These are phyloP conservation scores for Drosophila maculinotata DNA, from an alignment of 2,888 invertebrate genomes.

Conservation along the genomic window DNA sequence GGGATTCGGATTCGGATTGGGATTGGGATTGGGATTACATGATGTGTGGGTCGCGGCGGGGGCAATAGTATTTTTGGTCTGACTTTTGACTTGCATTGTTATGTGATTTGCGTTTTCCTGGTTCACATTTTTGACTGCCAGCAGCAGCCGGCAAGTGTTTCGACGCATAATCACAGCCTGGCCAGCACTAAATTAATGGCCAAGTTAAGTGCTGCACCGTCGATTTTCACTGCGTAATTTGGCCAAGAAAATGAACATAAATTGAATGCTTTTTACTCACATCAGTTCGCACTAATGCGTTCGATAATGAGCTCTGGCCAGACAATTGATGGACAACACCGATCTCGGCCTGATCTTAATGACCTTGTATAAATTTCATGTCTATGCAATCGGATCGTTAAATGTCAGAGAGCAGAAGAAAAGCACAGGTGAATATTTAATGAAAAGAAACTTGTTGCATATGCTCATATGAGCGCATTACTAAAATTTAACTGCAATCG, in stretches of 20 bases:
- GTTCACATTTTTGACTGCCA: constrained; percentile 36
- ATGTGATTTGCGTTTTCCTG: constrained; percentile 73
- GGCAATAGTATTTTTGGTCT: constrained; percentile 49
- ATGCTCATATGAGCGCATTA: constrained; percentile 16
- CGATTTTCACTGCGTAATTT: constrained; percentile 42
- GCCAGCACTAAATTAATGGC: constrained; percentile 53
- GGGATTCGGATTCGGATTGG: too few species aligned
- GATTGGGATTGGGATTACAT: constrained; percentile 58
- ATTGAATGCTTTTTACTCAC: too few species aligned
- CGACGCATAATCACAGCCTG: constrained; percentile 53
- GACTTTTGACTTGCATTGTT: constrained; percentile 75
- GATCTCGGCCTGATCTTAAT: constrained; percentile 9
- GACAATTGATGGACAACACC: constrained; percentile 55
- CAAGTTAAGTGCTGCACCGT: constrained; percentile 56
- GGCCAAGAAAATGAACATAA: too few species aligned
- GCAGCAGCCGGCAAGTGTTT: constrained; percentile 46
- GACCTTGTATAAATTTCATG: constrained; percentile 50
- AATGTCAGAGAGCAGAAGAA: constrained; percentile 38
- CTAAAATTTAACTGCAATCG: constrained; percentile 20
- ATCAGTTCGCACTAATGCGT: constrained; percentile 36
- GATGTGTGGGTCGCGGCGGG: constrained; percentile 52
- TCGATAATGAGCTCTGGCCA: constrained; percentile 54
- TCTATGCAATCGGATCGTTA: constrained; percentile 28
- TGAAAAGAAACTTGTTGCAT: constrained; percentile 26
- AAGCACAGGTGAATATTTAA: constrained; percentile 22